phyloP scores from a whole-genome alignment of 2,888 invertebrate genomes.

The Polylopha cassiicola region DNA sequence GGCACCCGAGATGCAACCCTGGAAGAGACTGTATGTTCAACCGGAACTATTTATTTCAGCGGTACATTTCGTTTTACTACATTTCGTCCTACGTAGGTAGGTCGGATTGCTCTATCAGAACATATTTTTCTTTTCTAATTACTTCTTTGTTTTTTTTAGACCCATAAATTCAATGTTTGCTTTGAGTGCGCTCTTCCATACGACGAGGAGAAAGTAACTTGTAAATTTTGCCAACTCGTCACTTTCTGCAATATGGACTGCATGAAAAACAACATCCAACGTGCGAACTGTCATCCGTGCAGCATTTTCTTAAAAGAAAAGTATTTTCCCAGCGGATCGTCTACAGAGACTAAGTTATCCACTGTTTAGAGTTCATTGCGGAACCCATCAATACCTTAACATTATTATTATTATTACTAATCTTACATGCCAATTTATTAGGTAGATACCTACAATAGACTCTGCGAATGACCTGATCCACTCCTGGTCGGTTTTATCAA shows the following conservation, averaged over 20 bases:
- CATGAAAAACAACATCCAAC: conserved; percentile 41
- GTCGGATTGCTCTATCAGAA: not conserved
- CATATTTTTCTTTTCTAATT: not conserved
- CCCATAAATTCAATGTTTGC: conserved; percentile 53
- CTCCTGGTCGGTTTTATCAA: no score
- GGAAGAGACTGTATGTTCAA: conserved; percentile 42
- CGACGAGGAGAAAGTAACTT: conserved; percentile 37
- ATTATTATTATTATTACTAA: no score
- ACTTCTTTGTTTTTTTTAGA: conserved; percentile 33
- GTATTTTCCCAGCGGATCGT: conserved; percentile 31
- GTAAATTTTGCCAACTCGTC: conserved; percentile 47
- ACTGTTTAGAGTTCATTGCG: not conserved
- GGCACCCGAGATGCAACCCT: conserved; percentile 27
- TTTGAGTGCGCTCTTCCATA: conserved; percentile 60
- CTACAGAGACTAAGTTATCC: not conserved
- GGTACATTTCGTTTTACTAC: conserved; percentile 27
- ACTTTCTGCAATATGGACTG: conserved; percentile 54
- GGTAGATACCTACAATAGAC: no score
- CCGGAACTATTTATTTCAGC: conserved; percentile 41
- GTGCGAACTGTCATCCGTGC: conserved; percentile 54
- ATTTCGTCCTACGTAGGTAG: not conserved
- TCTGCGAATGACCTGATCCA: no score
- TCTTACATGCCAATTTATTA: no score
- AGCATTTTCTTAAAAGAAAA: conserved; percentile 42
- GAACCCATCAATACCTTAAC: not conserved